Evolutionary conservation across 1,140 invertebrate species (phyloP), one percentile per base, ranked within the genome.

Genomic region (Caerostris extrusa): DNA sequence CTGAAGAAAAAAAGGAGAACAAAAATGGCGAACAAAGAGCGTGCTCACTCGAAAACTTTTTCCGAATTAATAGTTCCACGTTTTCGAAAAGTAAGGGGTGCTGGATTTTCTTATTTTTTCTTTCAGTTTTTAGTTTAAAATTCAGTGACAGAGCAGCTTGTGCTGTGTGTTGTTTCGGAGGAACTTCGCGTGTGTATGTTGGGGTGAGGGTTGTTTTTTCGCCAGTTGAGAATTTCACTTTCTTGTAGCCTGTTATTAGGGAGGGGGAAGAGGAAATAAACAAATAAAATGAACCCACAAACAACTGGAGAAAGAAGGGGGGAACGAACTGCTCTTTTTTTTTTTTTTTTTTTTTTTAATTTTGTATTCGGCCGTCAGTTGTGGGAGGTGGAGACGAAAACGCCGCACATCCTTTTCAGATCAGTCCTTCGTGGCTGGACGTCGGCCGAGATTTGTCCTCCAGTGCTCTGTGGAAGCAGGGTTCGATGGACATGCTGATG

Each of bases 11-110:
- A 85, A 19, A 10, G 58, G 58, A 58, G 83, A 85, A 85, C 83
- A 85, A 60, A 58, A 83, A 83, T 83, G 56, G 82, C n/a, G 50
- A 87, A 87, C 85, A 87, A 87, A 87, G 58, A 64, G n/a, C 34
- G 34, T 87, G 58, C 34, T 87, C 58, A 53, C 85, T 64, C 34
- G 3, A 7, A 50, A 64, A 67, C 6, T 87, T 87, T 77, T 83
- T 57, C 17, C n/a, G 14, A 85, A 7, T 85, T 85, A 60, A 60
- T 87, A 87, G 55, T 91, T 53, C 50, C 67, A 50, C 17, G 61
- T 77, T 90, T 90, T 71, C 64, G 50, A 53, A 88, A 50, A 61
- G 64, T 67, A 67, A 34, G 34, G 34, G 34, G 2, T 82, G n/a
- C 58, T 85, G 83, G 10, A 34, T 83, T 83, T 83, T 83, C 53